Conservation (phyloP, 2,888 invertebrate genomes). For the Oscheius sp. region DNA sequence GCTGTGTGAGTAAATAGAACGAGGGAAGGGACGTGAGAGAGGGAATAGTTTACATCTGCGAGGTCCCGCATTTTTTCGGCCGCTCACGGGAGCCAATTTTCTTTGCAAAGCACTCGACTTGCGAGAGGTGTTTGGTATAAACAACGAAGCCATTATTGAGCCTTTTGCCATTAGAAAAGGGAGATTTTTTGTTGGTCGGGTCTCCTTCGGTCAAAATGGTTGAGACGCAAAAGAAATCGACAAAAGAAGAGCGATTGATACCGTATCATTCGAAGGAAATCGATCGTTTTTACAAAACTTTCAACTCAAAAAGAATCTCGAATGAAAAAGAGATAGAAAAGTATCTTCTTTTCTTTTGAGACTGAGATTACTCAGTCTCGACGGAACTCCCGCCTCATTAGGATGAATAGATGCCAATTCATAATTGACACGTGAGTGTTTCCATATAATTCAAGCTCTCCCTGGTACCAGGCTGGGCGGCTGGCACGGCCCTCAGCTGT, state of each 20-base stretch:
- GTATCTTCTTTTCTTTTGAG: no score
- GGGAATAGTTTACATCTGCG: conserved; percentile 28
- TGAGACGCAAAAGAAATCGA: no score
- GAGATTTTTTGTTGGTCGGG: no score
- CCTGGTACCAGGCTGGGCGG: conserved; percentile 2
- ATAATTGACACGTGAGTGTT: conserved; percentile 26
- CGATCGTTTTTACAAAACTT: no score
- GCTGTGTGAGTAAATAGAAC: neutral
- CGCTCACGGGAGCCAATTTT: conserved; percentile 12
- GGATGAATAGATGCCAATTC: conserved; percentile 4
- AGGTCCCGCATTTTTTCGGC: conserved; percentile 16
- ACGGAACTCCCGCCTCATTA: conserved; percentile 4
- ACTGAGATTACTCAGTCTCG: no score
- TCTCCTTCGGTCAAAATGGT: no score
- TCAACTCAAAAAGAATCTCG: no score
- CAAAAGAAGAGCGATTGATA: no score
- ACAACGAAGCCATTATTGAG: neutral
- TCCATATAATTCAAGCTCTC: conserved; percentile 29
- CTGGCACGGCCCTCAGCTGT: conserved; percentile 25
- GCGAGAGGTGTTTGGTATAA: neutral
- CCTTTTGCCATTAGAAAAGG: no score
- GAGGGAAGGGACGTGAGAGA: neutral
- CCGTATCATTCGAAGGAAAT: no score
- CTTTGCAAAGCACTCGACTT: conserved; percentile 21
- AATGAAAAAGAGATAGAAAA: no score